Evolutionary conservation across 2,888 invertebrate genomes (phyloP).

Genomic region (Acleris holmiana): DNA sequence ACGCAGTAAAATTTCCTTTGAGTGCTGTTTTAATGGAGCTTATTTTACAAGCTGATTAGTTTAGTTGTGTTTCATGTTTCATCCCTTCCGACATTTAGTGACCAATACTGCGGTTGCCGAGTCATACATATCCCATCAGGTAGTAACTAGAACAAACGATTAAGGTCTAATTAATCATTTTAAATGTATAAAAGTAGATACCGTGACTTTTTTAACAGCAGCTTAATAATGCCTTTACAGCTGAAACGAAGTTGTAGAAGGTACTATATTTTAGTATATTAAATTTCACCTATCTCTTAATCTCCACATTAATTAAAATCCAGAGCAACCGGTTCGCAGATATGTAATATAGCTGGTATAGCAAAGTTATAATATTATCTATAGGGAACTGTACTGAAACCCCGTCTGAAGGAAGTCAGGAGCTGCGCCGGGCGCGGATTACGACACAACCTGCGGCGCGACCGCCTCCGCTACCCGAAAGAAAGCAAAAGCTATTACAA

Average conservation of each 20-base stretch:
- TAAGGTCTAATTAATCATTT: background rate
- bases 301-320: constrained; percentile 19
- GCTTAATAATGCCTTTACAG: constrained; percentile 21
- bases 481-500: constrained; percentile 57
- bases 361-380: no score
- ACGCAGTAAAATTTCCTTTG: background rate
- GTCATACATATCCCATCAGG: constrained; percentile 1
- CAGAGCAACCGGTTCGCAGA: background rate
- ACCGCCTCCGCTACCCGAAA: constrained; percentile 57
- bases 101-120: background rate
- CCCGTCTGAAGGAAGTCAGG: constrained; percentile 16
- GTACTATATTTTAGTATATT: background rate
- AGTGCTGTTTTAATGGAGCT: background rate
- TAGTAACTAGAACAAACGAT: background rate
- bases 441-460: constrained; percentile 54
- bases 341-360: no score
- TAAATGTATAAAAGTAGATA: constrained; percentile 20
- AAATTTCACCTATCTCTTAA: constrained; percentile 6
- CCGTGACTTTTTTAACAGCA: constrained; percentile 19
- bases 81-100: background rate
- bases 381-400: constrained; percentile 11
- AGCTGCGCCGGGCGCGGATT: constrained; percentile 51
- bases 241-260: no score
- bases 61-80: no score
- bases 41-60: no score